Percentiles rank a stretch among this genome's conserved stretches.
phyloP scores from a whole-genome alignment of 2,888 invertebrate genomes.

The Acleris cristana region DNA sequence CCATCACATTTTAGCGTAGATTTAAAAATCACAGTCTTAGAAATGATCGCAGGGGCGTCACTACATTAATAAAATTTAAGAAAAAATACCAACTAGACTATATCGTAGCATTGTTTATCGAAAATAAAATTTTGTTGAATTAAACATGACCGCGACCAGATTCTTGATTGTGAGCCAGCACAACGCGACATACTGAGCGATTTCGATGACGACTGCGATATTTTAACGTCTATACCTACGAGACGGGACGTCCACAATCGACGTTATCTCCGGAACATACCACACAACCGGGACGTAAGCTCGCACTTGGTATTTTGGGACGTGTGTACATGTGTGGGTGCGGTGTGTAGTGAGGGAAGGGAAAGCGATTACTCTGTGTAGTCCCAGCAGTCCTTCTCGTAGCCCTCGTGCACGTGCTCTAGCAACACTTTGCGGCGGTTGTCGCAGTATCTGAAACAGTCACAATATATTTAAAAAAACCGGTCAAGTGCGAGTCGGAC shows the following conservation, averaged over 20 bases:
- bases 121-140: too few species aligned
- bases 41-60: neutral
- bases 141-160: neutral
- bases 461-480: neutral
- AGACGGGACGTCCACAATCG: neutral
- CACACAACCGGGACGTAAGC: neutral
- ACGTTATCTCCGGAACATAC: neutral
- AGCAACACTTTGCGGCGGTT: slow-evolving; percentile 97
- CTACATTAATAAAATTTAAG: too few species aligned
- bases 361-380: slow-evolving; percentile 90
- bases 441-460: slow-evolving; percentile 95
- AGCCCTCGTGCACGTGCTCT: slow-evolving; percentile 99
- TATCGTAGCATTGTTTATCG: too few species aligned
- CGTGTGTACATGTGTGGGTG: slow-evolving; percentile 46
- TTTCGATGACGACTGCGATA: slow-evolving; percentile 1
- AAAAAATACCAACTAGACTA: too few species aligned
- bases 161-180: neutral
- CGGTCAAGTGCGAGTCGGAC: too few species aligned
- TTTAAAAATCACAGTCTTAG: slow-evolving; percentile 2
- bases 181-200: neutral
- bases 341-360: slow-evolving; percentile 41
- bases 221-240: neutral
- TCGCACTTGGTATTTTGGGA: slow-evolving; percentile 9
- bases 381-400: slow-evolving; percentile 99
- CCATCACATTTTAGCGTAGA: neutral